These are phyloP conservation scores for Anas capensis DNA, from an alignment of 2,797 vertebrate species.

Conservation along the genomic window DNA sequence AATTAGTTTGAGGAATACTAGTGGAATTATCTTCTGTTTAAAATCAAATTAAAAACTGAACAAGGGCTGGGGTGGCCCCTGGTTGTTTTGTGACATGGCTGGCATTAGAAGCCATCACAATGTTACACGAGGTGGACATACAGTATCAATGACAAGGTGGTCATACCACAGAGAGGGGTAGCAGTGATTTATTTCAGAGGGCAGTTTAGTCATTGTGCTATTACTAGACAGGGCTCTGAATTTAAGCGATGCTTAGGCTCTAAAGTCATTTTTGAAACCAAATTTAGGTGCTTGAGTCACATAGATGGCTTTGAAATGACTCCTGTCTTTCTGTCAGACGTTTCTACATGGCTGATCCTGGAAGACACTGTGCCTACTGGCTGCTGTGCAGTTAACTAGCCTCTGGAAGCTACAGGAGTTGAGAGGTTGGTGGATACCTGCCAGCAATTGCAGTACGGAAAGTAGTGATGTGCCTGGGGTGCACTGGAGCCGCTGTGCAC, in stretches of 20 bases:
- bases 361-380: not conserved
- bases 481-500: conserved; percentile 1
- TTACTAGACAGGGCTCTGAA: conserved; percentile 44
- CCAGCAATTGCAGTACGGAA: not conserved
- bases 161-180: not conserved
- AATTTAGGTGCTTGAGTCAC: conserved; percentile 42
- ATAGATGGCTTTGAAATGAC: not conserved
- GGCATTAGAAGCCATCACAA: not conserved
- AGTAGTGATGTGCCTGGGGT: not conserved
- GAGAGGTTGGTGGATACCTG: conserved; percentile 40
- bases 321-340: conserved; percentile 27
- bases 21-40: conserved; percentile 1
- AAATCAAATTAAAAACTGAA: conserved; percentile 24
- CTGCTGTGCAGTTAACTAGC: not conserved
- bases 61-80: not conserved
- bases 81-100: not conserved
- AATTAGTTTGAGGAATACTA: conserved; percentile 17
- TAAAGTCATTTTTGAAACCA: conserved; percentile 22
- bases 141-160: conserved; percentile 4
- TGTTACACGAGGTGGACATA: not conserved
- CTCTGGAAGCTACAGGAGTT: conserved; percentile 7
- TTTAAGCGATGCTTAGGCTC: conserved; percentile 13
- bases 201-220: conserved; percentile 45
- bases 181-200: conserved; percentile 42
- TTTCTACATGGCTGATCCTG: conserved; percentile 16